Evolutionary conservation across 2,797 vertebrate genomes (phyloP).

Genomic region (Emys orbicularis): DNA sequence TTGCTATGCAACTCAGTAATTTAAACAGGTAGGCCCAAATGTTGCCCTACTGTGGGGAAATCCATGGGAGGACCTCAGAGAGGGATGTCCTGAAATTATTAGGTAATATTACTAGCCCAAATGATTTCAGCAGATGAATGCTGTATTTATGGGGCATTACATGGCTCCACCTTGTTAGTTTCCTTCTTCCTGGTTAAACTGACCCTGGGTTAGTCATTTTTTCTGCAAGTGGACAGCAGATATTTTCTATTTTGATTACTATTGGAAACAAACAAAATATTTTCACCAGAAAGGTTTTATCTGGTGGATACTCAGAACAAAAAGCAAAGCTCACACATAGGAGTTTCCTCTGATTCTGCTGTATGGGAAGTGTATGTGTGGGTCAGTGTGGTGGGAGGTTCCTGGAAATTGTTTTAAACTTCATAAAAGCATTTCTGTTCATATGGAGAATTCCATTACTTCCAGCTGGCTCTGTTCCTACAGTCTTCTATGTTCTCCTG

Average conservation of each 20-base stretch:
- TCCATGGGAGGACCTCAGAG: background rate
- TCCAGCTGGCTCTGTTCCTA: background rate
- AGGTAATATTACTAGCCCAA: background rate
- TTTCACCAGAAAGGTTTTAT: background rate
- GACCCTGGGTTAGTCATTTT: background rate
- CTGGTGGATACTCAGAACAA: background rate
- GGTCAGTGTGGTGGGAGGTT: background rate
- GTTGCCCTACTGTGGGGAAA: background rate
- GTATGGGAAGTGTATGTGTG: background rate
- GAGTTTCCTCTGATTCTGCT: background rate
- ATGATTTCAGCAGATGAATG: background rate
- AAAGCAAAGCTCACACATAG: background rate
- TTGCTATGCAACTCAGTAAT: background rate
- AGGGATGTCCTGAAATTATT: background rate
- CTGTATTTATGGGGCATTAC: background rate
- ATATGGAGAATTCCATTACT: accelerated
- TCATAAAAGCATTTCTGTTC: background rate
- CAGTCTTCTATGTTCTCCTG: background rate
- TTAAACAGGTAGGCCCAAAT: background rate
- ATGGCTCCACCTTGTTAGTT: background rate
- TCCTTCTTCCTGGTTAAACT: background rate
- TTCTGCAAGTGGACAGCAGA: background rate
- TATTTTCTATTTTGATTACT: background rate
- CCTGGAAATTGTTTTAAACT: background rate
- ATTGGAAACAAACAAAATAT: background rate